Conservation (phyloP, 2,113 vertebrate species). For the Ciconia stormi region DNA sequence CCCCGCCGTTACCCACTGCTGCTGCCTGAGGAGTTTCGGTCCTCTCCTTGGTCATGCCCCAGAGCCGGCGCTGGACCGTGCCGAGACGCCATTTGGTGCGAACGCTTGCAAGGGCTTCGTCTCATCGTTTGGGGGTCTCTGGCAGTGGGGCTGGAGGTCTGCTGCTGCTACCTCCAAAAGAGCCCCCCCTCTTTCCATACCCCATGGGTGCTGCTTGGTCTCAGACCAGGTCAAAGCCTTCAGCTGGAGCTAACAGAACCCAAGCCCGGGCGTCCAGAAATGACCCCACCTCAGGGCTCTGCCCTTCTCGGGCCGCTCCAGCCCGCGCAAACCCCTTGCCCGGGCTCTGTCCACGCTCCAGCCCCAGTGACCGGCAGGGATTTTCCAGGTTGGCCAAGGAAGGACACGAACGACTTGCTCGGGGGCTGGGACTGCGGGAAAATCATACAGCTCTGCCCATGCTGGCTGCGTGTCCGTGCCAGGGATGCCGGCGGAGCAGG, state of each 20-base stretch:
- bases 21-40: accelerated
- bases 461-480: accelerated
- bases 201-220: neutral
- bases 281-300: neutral
- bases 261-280: neutral
- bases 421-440: neutral
- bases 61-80: accelerated
- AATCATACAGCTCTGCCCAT: neutral
- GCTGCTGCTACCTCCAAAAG: neutral
- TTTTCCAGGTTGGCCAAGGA: neutral
- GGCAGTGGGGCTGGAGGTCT: neutral
- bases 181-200: neutral
- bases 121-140: neutral
- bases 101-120: neutral
- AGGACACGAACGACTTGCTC: neutral
- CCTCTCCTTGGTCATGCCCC: neutral
- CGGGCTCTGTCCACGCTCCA: neutral
- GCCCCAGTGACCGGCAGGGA: neutral
- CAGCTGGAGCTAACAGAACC: neutral
- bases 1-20: neutral
- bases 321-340: neutral
- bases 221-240: neutral
- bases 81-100: neutral
- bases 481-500: neutral
- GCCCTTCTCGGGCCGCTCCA: neutral